A percentile compares a stretch with the other conserved stretches of the same genome.
phyloP scores from a whole-genome alignment of 1,140 invertebrate species.

The Pinna nobilis region DNA sequence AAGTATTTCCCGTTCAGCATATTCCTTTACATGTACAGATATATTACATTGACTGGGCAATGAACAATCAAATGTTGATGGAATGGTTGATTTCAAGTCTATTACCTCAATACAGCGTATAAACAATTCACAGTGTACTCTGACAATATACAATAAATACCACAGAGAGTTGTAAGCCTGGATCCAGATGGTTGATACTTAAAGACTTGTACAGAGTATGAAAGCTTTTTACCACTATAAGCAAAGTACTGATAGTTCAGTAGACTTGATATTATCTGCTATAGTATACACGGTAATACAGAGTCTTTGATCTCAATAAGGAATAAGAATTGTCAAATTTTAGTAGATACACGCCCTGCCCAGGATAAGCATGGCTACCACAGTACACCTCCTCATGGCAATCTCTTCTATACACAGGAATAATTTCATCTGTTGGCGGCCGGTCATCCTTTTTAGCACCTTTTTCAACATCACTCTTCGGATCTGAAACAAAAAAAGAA shows the following conservation, averaged over 20 bases:
- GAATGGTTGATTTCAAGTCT: no score
- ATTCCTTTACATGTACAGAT: no score
- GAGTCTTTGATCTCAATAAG: conserved; percentile 98
- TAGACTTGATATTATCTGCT: conserved; percentile 79
- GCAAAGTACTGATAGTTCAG: not conserved
- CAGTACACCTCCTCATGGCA: conserved; percentile 98
- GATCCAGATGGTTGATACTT: no score
- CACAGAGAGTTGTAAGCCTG: no score
- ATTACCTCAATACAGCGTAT: no score
- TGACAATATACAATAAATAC: no score
- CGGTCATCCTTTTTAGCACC: conserved; percentile 66
- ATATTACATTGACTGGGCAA: no score
- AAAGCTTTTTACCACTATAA: not conserved
- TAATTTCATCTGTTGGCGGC: conserved; percentile 85
- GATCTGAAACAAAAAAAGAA: conserved; percentile 43
- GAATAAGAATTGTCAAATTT: conserved; percentile 99
- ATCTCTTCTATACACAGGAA: conserved; percentile 95
- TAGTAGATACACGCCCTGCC: conserved; percentile 94
- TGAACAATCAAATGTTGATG: no score
- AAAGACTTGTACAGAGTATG: no score
- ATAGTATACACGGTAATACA: conserved; percentile 99
- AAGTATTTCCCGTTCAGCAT: no score
- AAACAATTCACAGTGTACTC: no score
- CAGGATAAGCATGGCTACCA: conserved; percentile 97
- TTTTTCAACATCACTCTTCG: conserved; percentile 64